Evolutionary conservation across 2,888 invertebrate genomes (phyloP).

Genomic region (Bellardia bayeri): DNA sequence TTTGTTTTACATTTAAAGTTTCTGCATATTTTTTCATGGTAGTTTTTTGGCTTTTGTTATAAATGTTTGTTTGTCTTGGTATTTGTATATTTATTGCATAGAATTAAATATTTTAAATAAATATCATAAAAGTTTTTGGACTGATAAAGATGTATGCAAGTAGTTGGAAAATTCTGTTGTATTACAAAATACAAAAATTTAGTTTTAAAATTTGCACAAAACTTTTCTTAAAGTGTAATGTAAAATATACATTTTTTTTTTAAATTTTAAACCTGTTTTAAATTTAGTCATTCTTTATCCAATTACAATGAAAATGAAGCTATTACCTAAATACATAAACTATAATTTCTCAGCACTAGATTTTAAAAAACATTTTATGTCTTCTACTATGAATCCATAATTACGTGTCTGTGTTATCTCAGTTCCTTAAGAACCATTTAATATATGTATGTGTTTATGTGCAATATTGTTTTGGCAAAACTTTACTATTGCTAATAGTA

Average conservation of each 20-base stretch:
- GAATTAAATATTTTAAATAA: conserved; percentile 24
- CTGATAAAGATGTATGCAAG: conserved; percentile 19
- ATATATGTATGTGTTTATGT: too few relatives aligned
- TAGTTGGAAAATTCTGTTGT: neutral
- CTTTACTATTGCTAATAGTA: neutral
- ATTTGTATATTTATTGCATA: conserved; percentile 14
- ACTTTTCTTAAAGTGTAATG: neutral
- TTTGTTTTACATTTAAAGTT: conserved; percentile 48
- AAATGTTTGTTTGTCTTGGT: conserved; percentile 28
- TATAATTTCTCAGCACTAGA: too few relatives aligned
- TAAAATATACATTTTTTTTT: too few relatives aligned
- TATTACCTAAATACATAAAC: too few relatives aligned
- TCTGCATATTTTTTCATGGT: conserved; percentile 20
- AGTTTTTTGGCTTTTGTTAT: conserved; percentile 24
- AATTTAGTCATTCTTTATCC: too few relatives aligned
- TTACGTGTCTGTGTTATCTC: too few relatives aligned
- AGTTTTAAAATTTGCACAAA: neutral
- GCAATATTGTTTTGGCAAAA: neutral
- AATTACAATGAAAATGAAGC: too few relatives aligned
- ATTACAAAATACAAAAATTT: neutral
- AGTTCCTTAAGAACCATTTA: too few relatives aligned
- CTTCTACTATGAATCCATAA: too few relatives aligned
- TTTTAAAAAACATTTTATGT: too few relatives aligned
- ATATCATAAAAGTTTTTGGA: neutral
- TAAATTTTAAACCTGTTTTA: too few relatives aligned